Evolutionary conservation across 2,797 vertebrate species (phyloP), one percentile per base, ranked within the genome.

Genomic region (Amazona ochrocephala): DNA sequence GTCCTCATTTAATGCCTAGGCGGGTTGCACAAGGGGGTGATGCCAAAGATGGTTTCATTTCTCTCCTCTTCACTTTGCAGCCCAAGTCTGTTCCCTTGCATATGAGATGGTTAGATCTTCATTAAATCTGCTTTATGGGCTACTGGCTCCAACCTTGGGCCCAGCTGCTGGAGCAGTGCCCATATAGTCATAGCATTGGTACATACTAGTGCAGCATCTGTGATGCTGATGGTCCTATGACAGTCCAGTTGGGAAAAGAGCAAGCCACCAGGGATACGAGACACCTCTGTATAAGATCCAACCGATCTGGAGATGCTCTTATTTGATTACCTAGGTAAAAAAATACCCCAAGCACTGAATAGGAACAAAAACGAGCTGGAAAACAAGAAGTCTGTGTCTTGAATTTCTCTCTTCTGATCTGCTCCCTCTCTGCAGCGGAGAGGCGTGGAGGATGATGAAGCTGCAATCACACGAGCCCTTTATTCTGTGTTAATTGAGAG

Each of bases 191-290:
- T 4, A 45, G 11, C 41, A 29, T 39, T 3, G 1, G 8, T n/a
- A 61, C 27, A 50, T 50, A 50, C 48, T 26, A 23, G 37, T 10
- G 54, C 10, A 66, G 66, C n/a, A 17, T 29, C 39, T 24, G 47
- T 48, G 41, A 41, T 21, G 6, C 21, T 7, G 17, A 4, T 8
- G 53, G 34, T 56, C 45, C 60, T 22, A 1, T 5, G 45, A 30
- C 16, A 56, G 34, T 34, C 47, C 58, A 9, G 19, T 22, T 11
- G 44, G 60, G 34, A 54, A 32, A 60, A 60, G 24, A 47, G 10
- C 44, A 53, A 83, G 18, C 22, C 24, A 9, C 71, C 29, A 22
- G 0, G 0, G n/a, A 12, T 10, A 41, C 0, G 7, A 79, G 84
- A 47, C 14, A n/a, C 17, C 41, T 70, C 44, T n/a, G 34, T 13